Evolutionary conservation across 2,888 invertebrate species (phyloP).

Genomic region (Tromatobia lineatoria): DNA sequence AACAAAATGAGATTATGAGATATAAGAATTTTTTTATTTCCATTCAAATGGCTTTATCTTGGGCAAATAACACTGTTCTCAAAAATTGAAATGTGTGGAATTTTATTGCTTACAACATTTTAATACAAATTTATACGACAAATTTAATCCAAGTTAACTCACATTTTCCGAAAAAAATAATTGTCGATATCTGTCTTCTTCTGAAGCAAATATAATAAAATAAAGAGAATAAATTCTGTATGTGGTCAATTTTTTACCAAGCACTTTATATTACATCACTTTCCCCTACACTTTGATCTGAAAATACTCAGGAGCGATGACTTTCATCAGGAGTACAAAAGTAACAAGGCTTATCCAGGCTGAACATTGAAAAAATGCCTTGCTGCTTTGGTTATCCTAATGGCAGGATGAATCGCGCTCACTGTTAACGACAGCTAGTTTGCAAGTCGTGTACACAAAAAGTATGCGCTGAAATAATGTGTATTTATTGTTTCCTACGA

Average conservation of each 20-base stretch:
- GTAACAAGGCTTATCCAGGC: slow-evolving; percentile 43
- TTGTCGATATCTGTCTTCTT: no score
- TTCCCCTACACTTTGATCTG: neutral
- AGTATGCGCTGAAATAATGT: slow-evolving; percentile 83
- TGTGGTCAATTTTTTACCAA: neutral
- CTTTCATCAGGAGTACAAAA: slow-evolving; percentile 33
- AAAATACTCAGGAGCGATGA: slow-evolving; percentile 21
- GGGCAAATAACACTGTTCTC: no score
- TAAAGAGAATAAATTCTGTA: neutral
- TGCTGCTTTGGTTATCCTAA: slow-evolving; percentile 39
- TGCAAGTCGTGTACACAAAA: slow-evolving; percentile 29
- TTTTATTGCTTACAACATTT: no score
- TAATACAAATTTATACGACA: no score
- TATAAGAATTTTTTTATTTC: no score
- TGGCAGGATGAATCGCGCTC: slow-evolving; percentile 16
- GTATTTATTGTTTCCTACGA: slow-evolving; percentile 81
- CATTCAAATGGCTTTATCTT: no score
- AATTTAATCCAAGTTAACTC: no score
- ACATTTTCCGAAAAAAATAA: no score
- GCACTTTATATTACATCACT: neutral
- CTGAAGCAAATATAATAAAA: neutral
- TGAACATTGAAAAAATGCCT: slow-evolving; percentile 17
- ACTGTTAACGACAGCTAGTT: slow-evolving; percentile 27
- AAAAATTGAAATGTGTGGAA: no score
- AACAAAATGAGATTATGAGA: no score